A percentile compares a stretch with the other conserved stretches of the same genome.
Conservation (phyloP, 2,797 vertebrate genomes). For the Enteromius unitaeniatus region DNA sequence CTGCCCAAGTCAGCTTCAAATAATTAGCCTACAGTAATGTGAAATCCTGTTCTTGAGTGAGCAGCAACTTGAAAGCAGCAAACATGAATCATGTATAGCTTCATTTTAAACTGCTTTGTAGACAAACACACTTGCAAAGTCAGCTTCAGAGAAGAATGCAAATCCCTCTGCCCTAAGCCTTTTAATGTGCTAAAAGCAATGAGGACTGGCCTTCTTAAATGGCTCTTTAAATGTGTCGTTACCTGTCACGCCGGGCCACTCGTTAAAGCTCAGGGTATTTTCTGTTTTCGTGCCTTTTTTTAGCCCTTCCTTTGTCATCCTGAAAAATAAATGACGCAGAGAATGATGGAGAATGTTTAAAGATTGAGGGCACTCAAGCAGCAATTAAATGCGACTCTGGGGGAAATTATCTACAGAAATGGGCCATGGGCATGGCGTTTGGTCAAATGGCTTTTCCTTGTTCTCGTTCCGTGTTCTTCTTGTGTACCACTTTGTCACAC, state of each 20-base stretch:
- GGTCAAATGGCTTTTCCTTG: constrained; percentile 70
- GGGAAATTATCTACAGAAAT: constrained; percentile 66
- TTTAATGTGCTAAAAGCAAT: constrained; percentile 69
- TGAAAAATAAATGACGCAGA: constrained; percentile 63
- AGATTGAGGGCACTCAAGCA: constrained; percentile 66
- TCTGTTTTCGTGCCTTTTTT: constrained; percentile 41
- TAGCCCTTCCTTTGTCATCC: constrained; percentile 58
- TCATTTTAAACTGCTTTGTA: constrained; percentile 81
- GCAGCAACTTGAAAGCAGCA: constrained; percentile 70
- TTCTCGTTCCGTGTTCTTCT: constrained; percentile 59
- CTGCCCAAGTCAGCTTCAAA: constrained; percentile 65
- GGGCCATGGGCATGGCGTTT: constrained; percentile 60
- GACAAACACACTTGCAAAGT: constrained; percentile 78
- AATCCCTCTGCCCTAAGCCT: constrained; percentile 71
- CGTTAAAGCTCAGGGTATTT: constrained; percentile 35
- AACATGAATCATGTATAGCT: constrained; percentile 80
- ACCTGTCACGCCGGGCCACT: constrained; percentile 26
- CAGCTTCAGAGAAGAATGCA: constrained; percentile 73
- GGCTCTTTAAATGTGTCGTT: constrained; percentile 54
- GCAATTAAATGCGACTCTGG: constrained; percentile 64
- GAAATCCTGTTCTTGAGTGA: constrained; percentile 69
- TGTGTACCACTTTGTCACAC: constrained; percentile 56
- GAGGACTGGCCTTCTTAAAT: constrained; percentile 64
- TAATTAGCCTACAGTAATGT: constrained; percentile 69
- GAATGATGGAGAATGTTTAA: constrained; percentile 65